These are phyloP conservation scores for Zaprionus gabonicus DNA, from an alignment of 1,140 invertebrate genomes.

Conservation along the genomic window DNA sequence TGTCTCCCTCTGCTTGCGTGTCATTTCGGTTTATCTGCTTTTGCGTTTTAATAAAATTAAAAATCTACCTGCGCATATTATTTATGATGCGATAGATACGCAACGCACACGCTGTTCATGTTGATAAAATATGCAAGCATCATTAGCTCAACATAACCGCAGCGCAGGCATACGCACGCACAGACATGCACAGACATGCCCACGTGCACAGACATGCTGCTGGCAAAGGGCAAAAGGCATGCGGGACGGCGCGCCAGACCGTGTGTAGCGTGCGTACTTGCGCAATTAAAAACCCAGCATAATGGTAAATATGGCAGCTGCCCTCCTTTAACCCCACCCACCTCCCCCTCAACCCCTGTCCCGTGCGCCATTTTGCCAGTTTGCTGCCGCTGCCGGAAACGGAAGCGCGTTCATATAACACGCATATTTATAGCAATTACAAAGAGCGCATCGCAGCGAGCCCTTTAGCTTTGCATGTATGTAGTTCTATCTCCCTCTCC, in stretches of 20 bases:
- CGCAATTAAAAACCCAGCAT: slow-evolving; percentile 47
- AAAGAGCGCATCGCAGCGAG: slow-evolving; percentile 20
- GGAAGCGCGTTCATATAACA: slow-evolving; percentile 53
- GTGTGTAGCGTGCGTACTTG: slow-evolving; percentile 23
- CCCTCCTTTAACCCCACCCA: not conserved
- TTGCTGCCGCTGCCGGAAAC: slow-evolving; percentile 41
- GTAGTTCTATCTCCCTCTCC: not conserved
- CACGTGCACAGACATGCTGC: not conserved
- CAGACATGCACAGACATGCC: not conserved
- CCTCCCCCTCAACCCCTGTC: not conserved
- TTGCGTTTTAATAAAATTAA: slow-evolving; percentile 9
- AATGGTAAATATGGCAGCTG: slow-evolving; percentile 32
- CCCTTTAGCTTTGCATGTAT: slow-evolving; percentile 42
- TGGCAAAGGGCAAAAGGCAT: not conserved
- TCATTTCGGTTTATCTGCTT: slow-evolving; percentile 8
- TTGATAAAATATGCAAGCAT: slow-evolving; percentile 45
- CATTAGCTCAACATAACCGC: slow-evolving; percentile 36
- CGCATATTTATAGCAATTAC: slow-evolving; percentile 54
- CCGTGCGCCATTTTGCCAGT: slow-evolving; percentile 29
- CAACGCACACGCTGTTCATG: slow-evolving; percentile 8
- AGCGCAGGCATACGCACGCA: not conserved
- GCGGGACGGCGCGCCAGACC: not conserved
- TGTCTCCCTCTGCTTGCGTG: not conserved
- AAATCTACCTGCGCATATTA: not conserved
- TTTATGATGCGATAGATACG: slow-evolving; percentile 1